phyloP scores from a whole-genome alignment of 2,797 vertebrate species.

The Sternotherus odoratus region DNA sequence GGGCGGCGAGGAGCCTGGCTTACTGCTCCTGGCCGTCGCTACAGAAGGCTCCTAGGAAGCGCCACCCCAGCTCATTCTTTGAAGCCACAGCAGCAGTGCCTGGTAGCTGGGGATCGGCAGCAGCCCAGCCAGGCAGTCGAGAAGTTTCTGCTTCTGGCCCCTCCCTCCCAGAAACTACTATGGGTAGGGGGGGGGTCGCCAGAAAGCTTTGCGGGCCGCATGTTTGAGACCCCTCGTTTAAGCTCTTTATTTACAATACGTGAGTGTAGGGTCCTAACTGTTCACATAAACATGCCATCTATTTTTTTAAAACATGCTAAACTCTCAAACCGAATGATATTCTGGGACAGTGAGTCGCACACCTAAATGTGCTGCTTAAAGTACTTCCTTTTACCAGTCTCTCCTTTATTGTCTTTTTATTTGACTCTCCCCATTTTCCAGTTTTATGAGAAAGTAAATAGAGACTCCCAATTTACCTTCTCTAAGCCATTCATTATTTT shows the following conservation, averaged over 20 bases:
- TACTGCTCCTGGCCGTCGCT: no score
- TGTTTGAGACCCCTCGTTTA: no score
- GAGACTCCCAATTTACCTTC: neutral
- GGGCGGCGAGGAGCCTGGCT: no score
- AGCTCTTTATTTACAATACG: neutral
- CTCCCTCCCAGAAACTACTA: no score
- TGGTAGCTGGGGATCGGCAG: no score
- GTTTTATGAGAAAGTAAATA: neutral
- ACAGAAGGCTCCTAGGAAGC: no score
- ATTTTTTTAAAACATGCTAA: fast-evolving
- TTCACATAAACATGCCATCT: neutral
- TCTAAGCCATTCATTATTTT: neutral
- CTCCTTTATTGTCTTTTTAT: neutral
- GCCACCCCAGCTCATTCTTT: no score
- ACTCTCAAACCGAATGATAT: neutral
- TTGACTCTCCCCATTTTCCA: neutral
- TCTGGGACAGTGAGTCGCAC: neutral
- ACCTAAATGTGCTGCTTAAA: neutral
- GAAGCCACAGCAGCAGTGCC: no score
- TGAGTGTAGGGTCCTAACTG: neutral
- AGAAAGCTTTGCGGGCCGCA: no score
- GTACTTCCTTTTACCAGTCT: neutral
- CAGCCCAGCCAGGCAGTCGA: no score
- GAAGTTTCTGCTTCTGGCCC: no score
- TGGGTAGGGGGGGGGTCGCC: no score